phyloP scores from a whole-genome alignment of 2,113 vertebrate species.

The Tragelaphus buxtoni region DNA sequence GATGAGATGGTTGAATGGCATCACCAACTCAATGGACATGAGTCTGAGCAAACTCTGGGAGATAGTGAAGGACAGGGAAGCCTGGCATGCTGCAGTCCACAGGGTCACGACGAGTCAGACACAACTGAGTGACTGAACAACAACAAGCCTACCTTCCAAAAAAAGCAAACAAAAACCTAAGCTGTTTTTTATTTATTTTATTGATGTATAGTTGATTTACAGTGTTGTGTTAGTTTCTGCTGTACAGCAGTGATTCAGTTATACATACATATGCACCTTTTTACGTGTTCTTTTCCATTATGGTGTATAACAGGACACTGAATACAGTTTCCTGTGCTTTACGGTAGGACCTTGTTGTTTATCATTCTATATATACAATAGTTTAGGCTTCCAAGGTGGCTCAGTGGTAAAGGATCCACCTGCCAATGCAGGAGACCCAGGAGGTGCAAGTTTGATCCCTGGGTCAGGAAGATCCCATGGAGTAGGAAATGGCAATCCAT shows the following conservation, averaged over 20 bases:
- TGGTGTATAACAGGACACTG: not conserved
- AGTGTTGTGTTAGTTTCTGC: not conserved
- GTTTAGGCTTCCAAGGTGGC: not conserved
- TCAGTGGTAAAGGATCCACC: not conserved
- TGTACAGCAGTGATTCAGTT: not conserved
- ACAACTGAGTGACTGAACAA: not conserved
- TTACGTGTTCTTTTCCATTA: not conserved
- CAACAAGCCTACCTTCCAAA: not conserved
- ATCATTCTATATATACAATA: not conserved
- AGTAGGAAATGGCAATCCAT: not conserved
- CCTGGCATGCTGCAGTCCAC: not conserved
- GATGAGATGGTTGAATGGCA: not conserved
- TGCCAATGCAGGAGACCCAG: not conserved
- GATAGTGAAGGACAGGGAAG: not conserved
- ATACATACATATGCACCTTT: not conserved
- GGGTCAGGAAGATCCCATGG: not conserved
- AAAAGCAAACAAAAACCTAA: not conserved
- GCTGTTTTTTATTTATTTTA: not conserved
- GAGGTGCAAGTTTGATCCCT: not conserved
- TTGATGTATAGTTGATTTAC: not conserved
- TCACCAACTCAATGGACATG: not conserved
- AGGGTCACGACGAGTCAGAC: fast-evolving
- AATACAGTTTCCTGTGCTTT: not conserved
- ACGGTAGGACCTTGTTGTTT: not conserved
- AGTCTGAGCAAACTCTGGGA: not conserved